Evolutionary conservation across 2,888 invertebrate species (phyloP).

Genomic region (Drosophila ochracea): DNA sequence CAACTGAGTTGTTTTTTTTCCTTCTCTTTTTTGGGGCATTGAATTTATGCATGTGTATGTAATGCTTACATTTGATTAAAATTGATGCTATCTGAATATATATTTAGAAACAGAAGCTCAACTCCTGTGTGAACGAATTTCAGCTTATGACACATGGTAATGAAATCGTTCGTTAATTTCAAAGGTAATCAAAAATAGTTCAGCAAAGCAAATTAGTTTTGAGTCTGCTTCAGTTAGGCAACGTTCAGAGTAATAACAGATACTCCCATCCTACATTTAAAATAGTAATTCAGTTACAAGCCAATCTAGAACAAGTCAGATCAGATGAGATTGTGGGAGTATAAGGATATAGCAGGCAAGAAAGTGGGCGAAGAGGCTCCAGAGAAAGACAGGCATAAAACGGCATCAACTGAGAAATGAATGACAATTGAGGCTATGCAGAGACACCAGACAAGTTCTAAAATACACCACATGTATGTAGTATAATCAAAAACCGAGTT

Average conservation of each 20-base stretch:
- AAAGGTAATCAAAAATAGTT: neutral
- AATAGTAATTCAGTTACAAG: neutral
- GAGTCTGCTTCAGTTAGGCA: no score
- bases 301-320: neutral
- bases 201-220: neutral
- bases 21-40: neutral
- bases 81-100: neutral
- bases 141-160: neutral
- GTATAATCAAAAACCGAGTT: neutral
- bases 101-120: neutral
- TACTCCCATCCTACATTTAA: neutral
- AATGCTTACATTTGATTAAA: conserved; percentile 1
- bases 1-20: neutral
- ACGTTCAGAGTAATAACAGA: no score
- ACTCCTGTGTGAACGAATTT: neutral
- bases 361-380: neutral
- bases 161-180: neutral
- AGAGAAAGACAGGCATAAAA: neutral
- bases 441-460: neutral
- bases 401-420: neutral
- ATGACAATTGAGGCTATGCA: neutral
- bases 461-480: neutral
- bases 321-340: fast-evolving
- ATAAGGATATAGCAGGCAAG: neutral
- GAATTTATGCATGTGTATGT: neutral